Conservation (phyloP, 2,113 vertebrate genomes). For the Diadophis punctatus region DNA sequence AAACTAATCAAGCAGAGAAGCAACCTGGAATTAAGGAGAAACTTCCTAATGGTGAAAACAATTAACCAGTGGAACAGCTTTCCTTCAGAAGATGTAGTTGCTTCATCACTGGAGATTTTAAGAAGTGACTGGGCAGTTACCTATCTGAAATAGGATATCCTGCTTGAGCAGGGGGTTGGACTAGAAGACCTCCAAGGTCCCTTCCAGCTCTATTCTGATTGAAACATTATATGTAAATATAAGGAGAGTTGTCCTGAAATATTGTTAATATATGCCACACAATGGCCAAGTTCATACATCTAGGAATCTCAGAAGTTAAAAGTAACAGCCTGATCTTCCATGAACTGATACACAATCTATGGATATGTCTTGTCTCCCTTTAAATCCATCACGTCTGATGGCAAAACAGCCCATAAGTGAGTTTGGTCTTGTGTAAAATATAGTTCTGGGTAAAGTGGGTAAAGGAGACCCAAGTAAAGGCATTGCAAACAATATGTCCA, state of each 20-base stretch:
- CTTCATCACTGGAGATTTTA: not conserved
- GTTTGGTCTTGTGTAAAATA: not conserved
- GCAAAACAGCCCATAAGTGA: not conserved
- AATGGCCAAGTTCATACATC: not conserved
- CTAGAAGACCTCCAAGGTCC: not conserved
- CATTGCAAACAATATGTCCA: not conserved
- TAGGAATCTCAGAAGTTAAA: not conserved
- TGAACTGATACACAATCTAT: not conserved
- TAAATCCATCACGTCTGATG: not conserved
- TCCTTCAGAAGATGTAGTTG: not conserved
- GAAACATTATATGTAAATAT: not conserved
- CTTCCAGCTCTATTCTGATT: not conserved
- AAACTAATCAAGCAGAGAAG: too few species aligned
- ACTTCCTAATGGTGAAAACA: not conserved
- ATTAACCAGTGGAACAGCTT: not conserved
- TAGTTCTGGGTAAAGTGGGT: not conserved
- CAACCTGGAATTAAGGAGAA: not conserved
- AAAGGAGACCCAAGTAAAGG: not conserved
- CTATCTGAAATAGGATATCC: not conserved
- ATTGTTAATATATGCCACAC: not conserved
- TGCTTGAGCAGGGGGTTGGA: not conserved
- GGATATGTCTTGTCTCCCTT: not conserved
- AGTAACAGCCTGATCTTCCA: not conserved
- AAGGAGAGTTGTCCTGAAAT: not conserved
- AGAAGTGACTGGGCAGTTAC: not conserved